A percentile compares a stretch with the other conserved stretches of the same genome.
Evolutionary conservation across 2,888 invertebrate species (phyloP).

Genomic region (Boloria euphrosyne): DNA sequence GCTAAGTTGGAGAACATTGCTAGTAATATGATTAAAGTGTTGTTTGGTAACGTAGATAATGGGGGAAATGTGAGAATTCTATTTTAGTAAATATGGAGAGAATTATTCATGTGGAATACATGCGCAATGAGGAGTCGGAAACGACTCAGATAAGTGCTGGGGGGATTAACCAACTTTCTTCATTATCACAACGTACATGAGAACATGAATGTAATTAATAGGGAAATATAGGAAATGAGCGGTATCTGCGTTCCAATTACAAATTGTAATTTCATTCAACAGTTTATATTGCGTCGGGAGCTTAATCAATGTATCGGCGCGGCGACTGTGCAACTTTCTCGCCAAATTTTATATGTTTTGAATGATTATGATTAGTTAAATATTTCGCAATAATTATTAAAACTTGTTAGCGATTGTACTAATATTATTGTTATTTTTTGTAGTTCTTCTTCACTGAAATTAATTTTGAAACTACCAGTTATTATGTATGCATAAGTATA

Average conservation of each 20-base stretch:
- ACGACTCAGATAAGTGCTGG: constrained; percentile 43
- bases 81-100: constrained; percentile 46
- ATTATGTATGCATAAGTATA: too few relatives aligned
- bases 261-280: constrained; percentile 31
- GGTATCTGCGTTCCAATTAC: constrained; percentile 30
- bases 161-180: constrained; percentile 34
- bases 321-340: constrained; percentile 5
- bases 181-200: constrained; percentile 31
- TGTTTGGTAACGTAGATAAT: constrained; percentile 9
- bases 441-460: too few relatives aligned
- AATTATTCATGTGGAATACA: constrained; percentile 53
- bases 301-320: constrained; percentile 26
- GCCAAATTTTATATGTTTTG: not conserved
- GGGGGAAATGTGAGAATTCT: constrained; percentile 22
- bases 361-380: not conserved
- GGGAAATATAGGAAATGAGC: constrained; percentile 33
- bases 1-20: too few relatives aligned
- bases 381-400: too few relatives aligned
- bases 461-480: too few relatives aligned
- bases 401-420: too few relatives aligned
- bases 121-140: constrained; percentile 43
- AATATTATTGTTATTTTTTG: too few relatives aligned
- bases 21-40: not conserved
- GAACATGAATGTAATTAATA: constrained; percentile 37
- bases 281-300: constrained; percentile 18